Percentiles rank a stretch among this genome's conserved stretches.
Evolutionary conservation across 2,888 invertebrate species (phyloP).

Genomic region (Agrotis puta): DNA sequence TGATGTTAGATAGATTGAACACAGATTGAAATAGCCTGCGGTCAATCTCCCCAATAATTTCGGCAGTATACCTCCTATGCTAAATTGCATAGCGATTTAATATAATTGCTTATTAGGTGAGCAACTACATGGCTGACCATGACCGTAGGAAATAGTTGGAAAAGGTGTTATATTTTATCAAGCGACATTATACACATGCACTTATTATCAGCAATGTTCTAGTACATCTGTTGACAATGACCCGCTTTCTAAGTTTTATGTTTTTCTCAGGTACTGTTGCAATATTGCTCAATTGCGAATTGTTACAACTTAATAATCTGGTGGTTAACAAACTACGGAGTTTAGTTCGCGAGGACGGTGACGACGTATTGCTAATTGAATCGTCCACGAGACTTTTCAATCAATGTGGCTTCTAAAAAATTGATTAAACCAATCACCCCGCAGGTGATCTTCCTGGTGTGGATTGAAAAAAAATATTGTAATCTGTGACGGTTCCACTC

Average conservation of each 20-base stretch:
- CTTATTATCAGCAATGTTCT: slow-evolving; percentile 50
- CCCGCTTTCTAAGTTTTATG: slow-evolving; percentile 80
- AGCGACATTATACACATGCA: slow-evolving; percentile 15
- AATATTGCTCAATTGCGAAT: slow-evolving; percentile 63
- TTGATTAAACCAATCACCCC: slow-evolving; percentile 70
- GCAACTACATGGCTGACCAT: background rate
- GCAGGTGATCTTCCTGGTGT: slow-evolving; percentile 76
- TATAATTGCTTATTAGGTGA: background rate
- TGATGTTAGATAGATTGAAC: slow-evolving; percentile 16
- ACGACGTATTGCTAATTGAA: slow-evolving; percentile 47
- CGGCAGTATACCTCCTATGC: background rate
- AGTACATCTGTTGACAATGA: slow-evolving; percentile 75
- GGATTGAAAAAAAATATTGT: slow-evolving; percentile 71
- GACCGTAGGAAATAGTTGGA: slow-evolving; percentile 8
- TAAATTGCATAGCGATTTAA: background rate
- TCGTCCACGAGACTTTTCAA: slow-evolving; percentile 26
- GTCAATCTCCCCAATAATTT: slow-evolving; percentile 1
- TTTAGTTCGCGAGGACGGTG: slow-evolving; percentile 13
- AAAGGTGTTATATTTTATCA: slow-evolving; percentile 23
- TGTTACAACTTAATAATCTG: slow-evolving; percentile 44
- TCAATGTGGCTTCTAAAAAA: slow-evolving; percentile 69
- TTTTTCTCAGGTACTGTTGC: slow-evolving; percentile 71
- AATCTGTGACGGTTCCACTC: slow-evolving; percentile 76
- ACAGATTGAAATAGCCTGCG: slow-evolving; percentile 22
- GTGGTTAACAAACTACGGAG: slow-evolving; percentile 46